These are phyloP conservation scores for Isotomurus palustris DNA, from an alignment of 2,888 invertebrate genomes.

Conservation along the genomic window DNA sequence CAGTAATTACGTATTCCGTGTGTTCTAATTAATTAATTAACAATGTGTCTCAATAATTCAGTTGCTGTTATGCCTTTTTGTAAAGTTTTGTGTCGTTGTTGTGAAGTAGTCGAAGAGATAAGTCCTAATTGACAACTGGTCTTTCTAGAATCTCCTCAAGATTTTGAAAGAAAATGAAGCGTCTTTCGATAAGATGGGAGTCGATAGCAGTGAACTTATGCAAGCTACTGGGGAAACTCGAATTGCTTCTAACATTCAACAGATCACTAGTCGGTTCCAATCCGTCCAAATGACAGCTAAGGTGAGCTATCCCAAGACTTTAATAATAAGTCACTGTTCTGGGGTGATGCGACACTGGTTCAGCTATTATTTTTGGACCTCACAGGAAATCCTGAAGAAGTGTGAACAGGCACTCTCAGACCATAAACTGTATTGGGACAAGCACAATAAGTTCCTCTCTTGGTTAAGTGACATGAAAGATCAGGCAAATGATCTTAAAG, in stretches of 20 bases:
- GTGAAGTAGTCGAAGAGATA: too few species aligned
- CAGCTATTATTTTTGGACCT: too few species aligned
- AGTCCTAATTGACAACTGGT: too few species aligned
- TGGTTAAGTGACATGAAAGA: constrained; percentile 73
- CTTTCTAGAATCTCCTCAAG: constrained; percentile 71
- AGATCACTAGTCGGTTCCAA: constrained; percentile 83
- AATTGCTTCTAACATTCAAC: constrained; percentile 81
- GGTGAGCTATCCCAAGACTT: too few species aligned
- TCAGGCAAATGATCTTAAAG: constrained; percentile 64
- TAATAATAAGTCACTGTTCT: constrained; percentile 6
- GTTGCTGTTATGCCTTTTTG: too few species aligned
- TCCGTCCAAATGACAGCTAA: constrained; percentile 82
- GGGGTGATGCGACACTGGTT: too few species aligned
- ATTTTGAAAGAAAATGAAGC: constrained; percentile 77
- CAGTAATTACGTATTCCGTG: too few species aligned
- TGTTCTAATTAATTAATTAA: too few species aligned
- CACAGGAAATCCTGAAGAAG: constrained; percentile 77
- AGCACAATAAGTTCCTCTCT: constrained; percentile 75
- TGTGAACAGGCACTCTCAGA: constrained; percentile 82
- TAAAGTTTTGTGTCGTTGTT: neutral
- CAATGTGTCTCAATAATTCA: too few species aligned
- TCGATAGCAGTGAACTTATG: constrained; percentile 77
- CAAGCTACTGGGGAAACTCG: constrained; percentile 76
- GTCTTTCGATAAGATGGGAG: constrained; percentile 79
- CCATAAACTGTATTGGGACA: constrained; percentile 72